Evolutionary conservation across 2,797 vertebrate species (phyloP).

Genomic region (Borostomias antarcticus): DNA sequence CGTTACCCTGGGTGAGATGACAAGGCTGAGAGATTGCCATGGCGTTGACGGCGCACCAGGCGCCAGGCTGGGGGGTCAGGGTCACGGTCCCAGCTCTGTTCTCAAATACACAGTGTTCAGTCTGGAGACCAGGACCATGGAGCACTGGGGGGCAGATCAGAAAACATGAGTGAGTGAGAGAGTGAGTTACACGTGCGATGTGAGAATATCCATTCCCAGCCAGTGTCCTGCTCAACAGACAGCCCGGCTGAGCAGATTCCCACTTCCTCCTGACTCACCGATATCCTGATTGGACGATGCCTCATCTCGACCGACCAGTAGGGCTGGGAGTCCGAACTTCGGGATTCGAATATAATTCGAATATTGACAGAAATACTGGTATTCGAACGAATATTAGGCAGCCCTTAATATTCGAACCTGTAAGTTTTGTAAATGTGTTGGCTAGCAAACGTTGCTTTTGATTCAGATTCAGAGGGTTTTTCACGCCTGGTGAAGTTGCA

Average conservation of each 20-base stretch:
- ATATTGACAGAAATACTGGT: too few relatives aligned
- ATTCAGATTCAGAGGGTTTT: too few relatives aligned
- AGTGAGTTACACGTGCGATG: too few relatives aligned
- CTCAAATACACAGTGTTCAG: conserved; percentile 88
- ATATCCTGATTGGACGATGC: conserved; percentile 81
- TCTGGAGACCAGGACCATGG: conserved; percentile 82
- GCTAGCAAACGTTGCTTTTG: too few relatives aligned
- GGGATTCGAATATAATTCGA: too few relatives aligned
- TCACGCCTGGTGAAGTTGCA: too few relatives aligned
- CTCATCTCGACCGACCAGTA: conserved; percentile 86
- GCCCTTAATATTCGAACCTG: too few relatives aligned
- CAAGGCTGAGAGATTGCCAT: conserved; percentile 78
- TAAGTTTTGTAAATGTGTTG: too few relatives aligned
- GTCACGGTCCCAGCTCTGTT: conserved; percentile 82
- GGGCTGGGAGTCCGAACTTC: too few relatives aligned
- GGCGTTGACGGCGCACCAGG: conserved; percentile 88
- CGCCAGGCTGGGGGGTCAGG: conserved; percentile 82
- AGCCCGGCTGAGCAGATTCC: background rate
- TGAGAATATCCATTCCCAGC: too few relatives aligned
- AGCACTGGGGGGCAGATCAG: conserved; percentile 79
- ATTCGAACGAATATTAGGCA: too few relatives aligned
- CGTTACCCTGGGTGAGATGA: conserved; percentile 89
- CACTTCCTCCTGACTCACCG: conserved; percentile 73
- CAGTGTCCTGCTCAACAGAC: background rate
- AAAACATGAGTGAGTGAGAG: too few relatives aligned